phyloP scores from a whole-genome alignment of 2,113 vertebrate species.

The Platycercus adscitus region DNA sequence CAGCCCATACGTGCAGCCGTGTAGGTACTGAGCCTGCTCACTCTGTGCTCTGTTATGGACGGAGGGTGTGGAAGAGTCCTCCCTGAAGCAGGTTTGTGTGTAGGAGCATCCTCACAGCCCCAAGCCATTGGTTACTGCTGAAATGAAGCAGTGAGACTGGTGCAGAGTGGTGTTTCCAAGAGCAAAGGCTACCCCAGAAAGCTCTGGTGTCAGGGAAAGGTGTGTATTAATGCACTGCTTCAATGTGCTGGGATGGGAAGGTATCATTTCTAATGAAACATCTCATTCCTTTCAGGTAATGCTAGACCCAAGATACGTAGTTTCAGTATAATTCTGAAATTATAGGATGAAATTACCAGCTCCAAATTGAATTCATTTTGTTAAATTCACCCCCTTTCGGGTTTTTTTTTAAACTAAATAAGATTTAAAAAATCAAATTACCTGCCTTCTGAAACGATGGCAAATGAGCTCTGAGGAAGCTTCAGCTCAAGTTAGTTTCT shows the following conservation, averaged over 20 bases:
- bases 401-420: background rate
- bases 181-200: background rate
- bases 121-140: background rate
- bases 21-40: rapidly evolving
- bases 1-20: too few relatives aligned
- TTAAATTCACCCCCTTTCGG: background rate
- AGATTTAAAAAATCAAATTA: background rate
- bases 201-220: background rate
- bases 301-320: background rate
- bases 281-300: background rate
- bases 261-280: background rate
- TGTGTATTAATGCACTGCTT: background rate
- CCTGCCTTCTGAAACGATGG: background rate
- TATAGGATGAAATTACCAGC: background rate
- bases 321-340: background rate
- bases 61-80: background rate
- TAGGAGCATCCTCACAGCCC: too few relatives aligned
- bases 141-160: rapidly evolving
- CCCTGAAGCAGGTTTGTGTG: background rate
- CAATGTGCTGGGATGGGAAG: background rate
- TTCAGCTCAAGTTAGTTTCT: background rate
- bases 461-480: background rate
- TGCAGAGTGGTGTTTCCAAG: background rate
- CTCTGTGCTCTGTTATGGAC: rapidly evolving
- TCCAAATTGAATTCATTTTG: background rate